Evolutionary conservation across 2,888 invertebrate genomes (phyloP), one percentile per base, ranked within the genome.

Genomic region (Doris montereyensis): DNA sequence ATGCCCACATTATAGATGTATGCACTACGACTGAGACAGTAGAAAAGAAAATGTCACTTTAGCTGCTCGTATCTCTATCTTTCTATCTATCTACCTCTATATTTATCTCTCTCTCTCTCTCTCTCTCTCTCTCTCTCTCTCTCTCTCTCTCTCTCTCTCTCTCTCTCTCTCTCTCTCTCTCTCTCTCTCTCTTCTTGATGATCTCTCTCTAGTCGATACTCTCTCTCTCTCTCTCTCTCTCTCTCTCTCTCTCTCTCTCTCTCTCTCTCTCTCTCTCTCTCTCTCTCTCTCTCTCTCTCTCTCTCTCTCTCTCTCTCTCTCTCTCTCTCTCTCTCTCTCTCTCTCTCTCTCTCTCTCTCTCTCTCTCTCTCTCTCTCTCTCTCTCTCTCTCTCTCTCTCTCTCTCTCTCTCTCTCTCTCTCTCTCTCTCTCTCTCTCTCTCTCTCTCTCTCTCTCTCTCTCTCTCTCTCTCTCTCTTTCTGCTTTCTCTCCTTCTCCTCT

Each of bases 171-270:
- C 52, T 41, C 5, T 41, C 52, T 41, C 5, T 41, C 52, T 41
- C 5, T 41, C 52, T 41, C 5, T 41, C 52, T 41, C 5, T 41
- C 5, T 41, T 10, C 17, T 17, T 17, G 17, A 10, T 17, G 52
- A 41, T 41, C 52, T 41, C 5, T 41, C 52, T 41, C 5, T 41
- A 5, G 17, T 10, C 17, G 8, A 10, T 41, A 10, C 52, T 41
- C 52, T 41, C 52, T 41, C 52, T 41, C 52, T 41, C 21, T 62
- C 65, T 35, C 62, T 10, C 76, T 77, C 41, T 67, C 57, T 68
- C 76, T 68, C 52, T 67, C 68, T 68, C 70, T 57, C 68, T 67
- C 67, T 70, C n/a, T 57, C 41, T 52, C 68, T 57, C 68, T 68
- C 41, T 41, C 52, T 68, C n/a, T 67, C 67, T 70, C 41, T 67